Conservation (phyloP, 2,888 invertebrate species). For the Perizoma affinitatum region DNA sequence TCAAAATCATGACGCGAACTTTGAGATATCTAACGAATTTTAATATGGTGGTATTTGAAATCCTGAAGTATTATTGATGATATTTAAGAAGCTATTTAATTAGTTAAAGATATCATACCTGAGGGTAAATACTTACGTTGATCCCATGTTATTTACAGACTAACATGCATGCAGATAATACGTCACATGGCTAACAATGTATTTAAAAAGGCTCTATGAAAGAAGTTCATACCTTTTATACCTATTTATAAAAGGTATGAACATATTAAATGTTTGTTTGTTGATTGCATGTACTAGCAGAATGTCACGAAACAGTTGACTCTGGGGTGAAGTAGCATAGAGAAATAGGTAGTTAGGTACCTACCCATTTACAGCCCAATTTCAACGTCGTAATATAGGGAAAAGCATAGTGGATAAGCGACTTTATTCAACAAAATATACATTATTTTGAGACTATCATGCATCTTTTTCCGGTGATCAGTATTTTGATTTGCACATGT, state of each 20-base stretch:
- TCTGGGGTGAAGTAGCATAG: no score
- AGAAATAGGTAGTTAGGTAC: no score
- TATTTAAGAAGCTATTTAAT: conserved; percentile 3
- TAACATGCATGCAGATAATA: conserved; percentile 14
- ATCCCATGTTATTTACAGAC: conserved; percentile 10
- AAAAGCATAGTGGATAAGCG: conserved; percentile 19
- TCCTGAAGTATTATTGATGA: conserved; percentile 4
- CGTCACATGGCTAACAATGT: background rate
- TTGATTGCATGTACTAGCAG: no score
- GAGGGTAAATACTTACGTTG: conserved; percentile 7
- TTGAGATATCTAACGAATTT: conserved; percentile 6
- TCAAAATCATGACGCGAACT: conserved; percentile 12
- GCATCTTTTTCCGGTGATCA: conserved; percentile 46
- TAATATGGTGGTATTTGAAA: background rate
- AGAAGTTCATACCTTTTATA: no score
- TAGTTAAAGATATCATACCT: background rate
- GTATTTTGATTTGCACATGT: conserved; percentile 33
- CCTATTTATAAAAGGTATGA: no score
- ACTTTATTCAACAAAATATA: conserved; percentile 12
- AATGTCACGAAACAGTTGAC: no score
- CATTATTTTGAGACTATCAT: conserved; percentile 6
- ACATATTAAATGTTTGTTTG: no score
- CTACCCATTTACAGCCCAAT: no score
- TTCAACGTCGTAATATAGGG: background rate
- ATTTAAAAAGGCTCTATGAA: background rate